These are phyloP conservation scores for Mesaphorura yosii DNA, from an alignment of 1,140 invertebrate species.

Conservation along the genomic window DNA sequence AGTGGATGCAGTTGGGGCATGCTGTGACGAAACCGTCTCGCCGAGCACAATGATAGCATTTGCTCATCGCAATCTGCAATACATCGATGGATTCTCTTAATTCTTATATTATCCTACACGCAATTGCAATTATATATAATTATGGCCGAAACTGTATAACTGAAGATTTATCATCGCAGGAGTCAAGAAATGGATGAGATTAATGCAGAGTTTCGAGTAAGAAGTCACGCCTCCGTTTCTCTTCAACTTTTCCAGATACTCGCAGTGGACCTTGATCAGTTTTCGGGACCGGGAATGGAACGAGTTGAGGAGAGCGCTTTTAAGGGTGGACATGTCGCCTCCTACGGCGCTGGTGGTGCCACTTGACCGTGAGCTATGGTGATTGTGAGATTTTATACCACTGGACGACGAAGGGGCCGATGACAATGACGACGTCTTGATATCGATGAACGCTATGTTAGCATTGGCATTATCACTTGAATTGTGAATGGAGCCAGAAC, in stretches of 20 bases:
- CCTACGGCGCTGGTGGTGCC: too few species aligned
- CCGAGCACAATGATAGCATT: constrained; percentile 15
- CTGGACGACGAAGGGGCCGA: too few species aligned
- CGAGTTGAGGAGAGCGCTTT: neutral
- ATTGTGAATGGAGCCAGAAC: too few species aligned
- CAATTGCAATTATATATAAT: neutral
- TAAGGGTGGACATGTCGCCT: too few species aligned
- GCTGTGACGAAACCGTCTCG: constrained; percentile 50
- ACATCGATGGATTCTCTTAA: neutral
- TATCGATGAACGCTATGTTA: too few species aligned
- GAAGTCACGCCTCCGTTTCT: constrained; percentile 4
- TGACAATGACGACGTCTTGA: too few species aligned
- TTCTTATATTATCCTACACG: too few species aligned
- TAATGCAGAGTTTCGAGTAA: constrained; percentile 17
- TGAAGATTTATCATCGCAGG: constrained; percentile 2
- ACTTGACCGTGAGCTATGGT: too few species aligned
- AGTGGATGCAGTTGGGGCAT: constrained; percentile 82
- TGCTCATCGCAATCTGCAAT: constrained; percentile 10
- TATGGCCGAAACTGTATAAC: neutral
- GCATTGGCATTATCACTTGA: too few species aligned
- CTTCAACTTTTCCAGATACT: constrained; percentile 24
- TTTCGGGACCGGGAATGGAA: neutral
- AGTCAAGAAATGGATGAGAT: constrained; percentile 10
- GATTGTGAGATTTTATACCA: too few species aligned
- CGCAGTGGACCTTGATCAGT: neutral